A percentile compares a stretch with the other conserved stretches of the same genome.
phyloP scores from a whole-genome alignment of 2,888 invertebrate genomes.

The Melanargia galathea region DNA sequence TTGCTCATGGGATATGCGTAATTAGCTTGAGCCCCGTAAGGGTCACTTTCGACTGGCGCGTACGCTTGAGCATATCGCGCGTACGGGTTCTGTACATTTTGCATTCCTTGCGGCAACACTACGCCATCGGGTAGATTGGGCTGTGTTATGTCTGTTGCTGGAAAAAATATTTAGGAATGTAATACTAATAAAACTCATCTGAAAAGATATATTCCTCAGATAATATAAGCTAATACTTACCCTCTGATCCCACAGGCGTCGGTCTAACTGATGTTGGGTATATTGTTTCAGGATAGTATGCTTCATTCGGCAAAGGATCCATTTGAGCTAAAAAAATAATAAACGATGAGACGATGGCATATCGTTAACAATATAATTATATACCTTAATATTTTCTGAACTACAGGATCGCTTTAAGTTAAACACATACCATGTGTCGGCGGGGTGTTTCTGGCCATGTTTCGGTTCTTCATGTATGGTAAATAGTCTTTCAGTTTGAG shows the following conservation, averaged over 20 bases:
- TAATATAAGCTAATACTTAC: slow-evolving; percentile 44
- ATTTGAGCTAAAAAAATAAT: slow-evolving; percentile 53
- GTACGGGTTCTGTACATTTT: slow-evolving; percentile 56
- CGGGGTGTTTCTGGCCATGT: slow-evolving; percentile 48
- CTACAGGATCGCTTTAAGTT: not conserved
- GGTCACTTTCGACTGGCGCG: slow-evolving; percentile 47
- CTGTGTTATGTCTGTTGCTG: slow-evolving; percentile 67
- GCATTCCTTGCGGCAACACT: slow-evolving; percentile 54
- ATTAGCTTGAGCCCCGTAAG: slow-evolving; percentile 53
- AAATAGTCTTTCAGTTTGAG: slow-evolving; percentile 95
- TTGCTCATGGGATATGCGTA: slow-evolving; percentile 56
- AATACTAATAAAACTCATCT: not conserved
- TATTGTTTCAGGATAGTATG: slow-evolving; percentile 72
- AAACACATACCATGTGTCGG: slow-evolving; percentile 59
- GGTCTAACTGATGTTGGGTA: slow-evolving; percentile 86
- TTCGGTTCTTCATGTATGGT: slow-evolving; percentile 85
- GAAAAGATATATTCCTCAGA: not conserved
- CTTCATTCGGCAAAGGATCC: slow-evolving; percentile 58
- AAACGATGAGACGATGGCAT: no score
- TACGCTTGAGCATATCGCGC: slow-evolving; percentile 57
- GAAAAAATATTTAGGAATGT: slow-evolving; percentile 42
- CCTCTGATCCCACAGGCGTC: slow-evolving; percentile 88
- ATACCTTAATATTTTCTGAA: not conserved
- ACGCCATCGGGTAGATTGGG: slow-evolving; percentile 71
- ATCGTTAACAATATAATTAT: no score